Base-by-base conservation (phyloP, 1,140 invertebrate species). In the Onthophagus taurus region DNA sequence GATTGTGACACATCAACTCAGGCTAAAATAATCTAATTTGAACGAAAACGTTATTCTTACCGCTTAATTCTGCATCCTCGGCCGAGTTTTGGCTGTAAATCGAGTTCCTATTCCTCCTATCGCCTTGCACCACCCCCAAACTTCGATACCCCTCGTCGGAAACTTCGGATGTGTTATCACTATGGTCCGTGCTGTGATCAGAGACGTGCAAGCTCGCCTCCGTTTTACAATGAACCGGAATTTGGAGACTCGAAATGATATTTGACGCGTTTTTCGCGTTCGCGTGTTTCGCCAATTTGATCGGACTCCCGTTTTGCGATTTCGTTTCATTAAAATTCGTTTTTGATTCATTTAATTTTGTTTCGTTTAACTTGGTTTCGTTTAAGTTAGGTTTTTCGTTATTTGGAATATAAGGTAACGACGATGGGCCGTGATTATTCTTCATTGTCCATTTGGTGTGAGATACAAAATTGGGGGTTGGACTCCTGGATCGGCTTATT, bases 71-170 rank as follows among this genome's bases (percentile, higher is more conserved):
- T 64, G 75, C 76, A 65, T 80, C 77, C 44, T 80, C 77, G 35
- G 72, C 71, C 21, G 75, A 79, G 47, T 76, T 74, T 64, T 79
- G 77, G 63, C 76, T 79, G 57, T 76, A 72, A 39, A 78, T 59
- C 37, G 76, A 79, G 38, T 74, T 71, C 60, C 75, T 62, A 63
- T 74, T 78, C 54, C 58, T 59, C 34, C 60, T 61, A 14, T 70
- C 67, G 44, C 78, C 80, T 13, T 16, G 3, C 19, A 83, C 74
- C 17, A 82, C 70, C 5, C 83, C 82, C 49, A 87, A 63, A 56
- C 83, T 88, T 55, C 85, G 75, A 57, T 90, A 90, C 3, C 86
- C 86, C 59, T 89, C 86, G 64, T 90, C 86, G 30, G 85, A 88
- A 13, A 89, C 83, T 60, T 89, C 85, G 43, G 85, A 88, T 2